Evolutionary conservation across 2,888 invertebrate species (phyloP).

Genomic region (Eurois occulta): DNA sequence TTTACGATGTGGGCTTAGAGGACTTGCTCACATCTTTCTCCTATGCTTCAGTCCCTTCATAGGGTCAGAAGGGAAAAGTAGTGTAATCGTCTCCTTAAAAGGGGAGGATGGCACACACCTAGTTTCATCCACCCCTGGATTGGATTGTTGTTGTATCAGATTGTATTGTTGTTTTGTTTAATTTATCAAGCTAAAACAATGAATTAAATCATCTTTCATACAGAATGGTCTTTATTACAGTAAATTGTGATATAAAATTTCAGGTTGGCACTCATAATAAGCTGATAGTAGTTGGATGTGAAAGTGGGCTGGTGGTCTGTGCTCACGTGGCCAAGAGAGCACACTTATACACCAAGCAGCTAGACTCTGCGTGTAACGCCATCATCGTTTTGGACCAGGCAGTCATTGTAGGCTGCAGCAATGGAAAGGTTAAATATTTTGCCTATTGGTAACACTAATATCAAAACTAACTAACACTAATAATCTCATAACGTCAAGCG

Average conservation of each 20-base stretch:
- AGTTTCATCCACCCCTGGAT: neutral
- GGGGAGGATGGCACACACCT: neutral
- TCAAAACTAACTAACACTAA: too few species aligned
- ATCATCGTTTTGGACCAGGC: slow-evolving; percentile 87
- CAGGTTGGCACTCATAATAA: slow-evolving; percentile 92
- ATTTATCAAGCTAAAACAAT: neutral
- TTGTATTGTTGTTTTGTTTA: too few species aligned
- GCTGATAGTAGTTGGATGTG: slow-evolving; percentile 91
- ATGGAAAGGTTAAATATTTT: slow-evolving; percentile 87
- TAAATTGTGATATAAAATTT: slow-evolving; percentile 58
- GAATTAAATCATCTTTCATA: neutral
- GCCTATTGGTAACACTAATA: neutral
- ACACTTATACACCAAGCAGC: slow-evolving; percentile 79
- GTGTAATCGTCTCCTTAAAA: neutral
- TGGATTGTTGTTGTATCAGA: too few species aligned
- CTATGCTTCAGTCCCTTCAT: neutral
- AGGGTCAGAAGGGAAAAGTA: neutral
- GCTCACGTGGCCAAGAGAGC: slow-evolving; percentile 90
- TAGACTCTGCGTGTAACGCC: slow-evolving; percentile 90
- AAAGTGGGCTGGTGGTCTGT: slow-evolving; percentile 90
- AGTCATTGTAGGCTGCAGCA: slow-evolving; percentile 90
- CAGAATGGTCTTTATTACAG: slow-evolving; percentile 30
- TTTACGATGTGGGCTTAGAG: neutral
- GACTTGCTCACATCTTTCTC: neutral
- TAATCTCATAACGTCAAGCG: neutral